Conservation (phyloP, 2,888 invertebrate genomes). For the Caenorhabditis imperialis region DNA sequence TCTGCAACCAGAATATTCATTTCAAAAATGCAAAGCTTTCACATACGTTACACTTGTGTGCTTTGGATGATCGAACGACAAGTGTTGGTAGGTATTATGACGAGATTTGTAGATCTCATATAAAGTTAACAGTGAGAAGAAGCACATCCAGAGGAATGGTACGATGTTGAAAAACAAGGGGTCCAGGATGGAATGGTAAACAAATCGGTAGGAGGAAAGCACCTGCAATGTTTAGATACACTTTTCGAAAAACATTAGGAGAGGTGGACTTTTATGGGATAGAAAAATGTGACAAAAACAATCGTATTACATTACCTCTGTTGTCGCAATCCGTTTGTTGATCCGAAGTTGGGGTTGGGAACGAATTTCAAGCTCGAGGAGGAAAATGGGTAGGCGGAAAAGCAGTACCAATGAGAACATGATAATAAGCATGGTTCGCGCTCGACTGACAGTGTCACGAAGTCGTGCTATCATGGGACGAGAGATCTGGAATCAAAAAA, state of each 20-base stretch:
- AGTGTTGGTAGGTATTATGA: constrained; percentile 64
- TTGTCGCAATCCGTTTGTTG: constrained; percentile 68
- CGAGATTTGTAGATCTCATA: constrained; percentile 74
- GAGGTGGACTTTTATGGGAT: neutral
- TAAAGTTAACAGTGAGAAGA: constrained; percentile 75
- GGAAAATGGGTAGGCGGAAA: constrained; percentile 74
- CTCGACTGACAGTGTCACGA: constrained; percentile 74
- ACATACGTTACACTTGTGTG: constrained; percentile 57
- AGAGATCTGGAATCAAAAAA: constrained; percentile 69
- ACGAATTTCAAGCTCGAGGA: constrained; percentile 72
- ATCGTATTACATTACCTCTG: constrained; percentile 66
- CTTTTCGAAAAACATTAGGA: constrained; percentile 19
- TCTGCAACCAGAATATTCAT: constrained; percentile 30
- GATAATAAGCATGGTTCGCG: constrained; percentile 64
- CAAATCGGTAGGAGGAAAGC: constrained; percentile 73
- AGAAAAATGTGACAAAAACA: too few species aligned
- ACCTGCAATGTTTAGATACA: constrained; percentile 61
- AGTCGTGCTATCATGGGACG: constrained; percentile 75
- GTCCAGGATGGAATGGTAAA: constrained; percentile 76
- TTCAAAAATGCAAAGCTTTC: constrained; percentile 19
- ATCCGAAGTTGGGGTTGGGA: constrained; percentile 68
- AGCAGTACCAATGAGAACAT: constrained; percentile 67
- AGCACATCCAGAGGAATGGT: constrained; percentile 74
- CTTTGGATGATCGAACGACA: constrained; percentile 56
- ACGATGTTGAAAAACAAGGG: constrained; percentile 74